phyloP scores from a whole-genome alignment of 2,888 invertebrate genomes.

The Tenthredo scrophulariae region DNA sequence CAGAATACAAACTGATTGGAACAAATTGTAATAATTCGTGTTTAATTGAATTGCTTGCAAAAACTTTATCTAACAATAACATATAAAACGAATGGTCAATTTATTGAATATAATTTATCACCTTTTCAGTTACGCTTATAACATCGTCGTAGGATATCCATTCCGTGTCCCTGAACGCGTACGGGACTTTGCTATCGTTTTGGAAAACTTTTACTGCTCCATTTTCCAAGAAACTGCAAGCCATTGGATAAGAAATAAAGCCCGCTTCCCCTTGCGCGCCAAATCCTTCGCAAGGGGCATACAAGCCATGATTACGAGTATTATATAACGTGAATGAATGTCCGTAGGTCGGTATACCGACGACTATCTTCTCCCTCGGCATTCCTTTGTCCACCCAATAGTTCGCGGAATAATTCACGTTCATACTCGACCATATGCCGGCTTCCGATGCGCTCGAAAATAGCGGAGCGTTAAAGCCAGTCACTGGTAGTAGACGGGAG shows the following conservation, averaged over 20 bases:
- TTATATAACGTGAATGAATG: constrained; percentile 85
- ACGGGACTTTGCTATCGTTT: constrained; percentile 87
- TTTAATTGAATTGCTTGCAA: neutral
- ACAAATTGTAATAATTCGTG: constrained; percentile 34
- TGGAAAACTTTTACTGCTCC: constrained; percentile 84
- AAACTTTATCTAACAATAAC: neutral
- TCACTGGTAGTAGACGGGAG: constrained; percentile 87
- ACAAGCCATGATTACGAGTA: constrained; percentile 83
- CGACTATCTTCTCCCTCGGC: constrained; percentile 87
- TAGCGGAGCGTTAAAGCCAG: constrained; percentile 91
- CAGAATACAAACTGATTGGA: constrained; percentile 51
- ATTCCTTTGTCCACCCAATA: constrained; percentile 90
- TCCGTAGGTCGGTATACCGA: constrained; percentile 94
- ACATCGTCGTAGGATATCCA: constrained; percentile 93
- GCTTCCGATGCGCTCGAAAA: constrained; percentile 82
- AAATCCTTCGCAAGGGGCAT: constrained; percentile 86
- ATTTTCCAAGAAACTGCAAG: constrained; percentile 84
- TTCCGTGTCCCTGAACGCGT: constrained; percentile 84
- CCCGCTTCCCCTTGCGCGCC: constrained; percentile 85
- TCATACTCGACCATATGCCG: constrained; percentile 85
- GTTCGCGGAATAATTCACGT: constrained; percentile 89
- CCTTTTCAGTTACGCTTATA: constrained; percentile 86
- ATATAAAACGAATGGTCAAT: neutral
- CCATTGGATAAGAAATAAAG: constrained; percentile 85
- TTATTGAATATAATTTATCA: constrained; percentile 62